phyloP scores from a whole-genome alignment of 2,888 invertebrate species.

The Mesoligia furuncula region DNA sequence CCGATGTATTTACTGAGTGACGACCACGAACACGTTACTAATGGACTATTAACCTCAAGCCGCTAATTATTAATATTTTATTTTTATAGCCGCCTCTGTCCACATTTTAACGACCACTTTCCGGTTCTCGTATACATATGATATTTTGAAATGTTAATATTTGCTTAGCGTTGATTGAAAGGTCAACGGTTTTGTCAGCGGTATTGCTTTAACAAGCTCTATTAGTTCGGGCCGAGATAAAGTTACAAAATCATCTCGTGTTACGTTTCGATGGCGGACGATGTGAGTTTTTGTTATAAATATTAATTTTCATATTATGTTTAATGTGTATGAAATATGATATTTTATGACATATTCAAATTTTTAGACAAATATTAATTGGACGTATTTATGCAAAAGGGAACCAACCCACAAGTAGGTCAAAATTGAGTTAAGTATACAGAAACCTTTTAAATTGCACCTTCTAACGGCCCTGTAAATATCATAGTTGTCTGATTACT shows the following conservation, averaged over 20 bases:
- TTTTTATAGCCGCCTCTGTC: constrained; percentile 83
- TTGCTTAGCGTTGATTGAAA: constrained; percentile 83
- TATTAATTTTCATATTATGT: constrained; percentile 66
- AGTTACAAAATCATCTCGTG: constrained; percentile 75
- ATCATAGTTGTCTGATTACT: too few species aligned
- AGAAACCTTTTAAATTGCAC: too few species aligned
- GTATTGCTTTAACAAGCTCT: constrained; percentile 71
- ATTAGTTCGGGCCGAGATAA: constrained; percentile 74
- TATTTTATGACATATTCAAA: constrained; percentile 68
- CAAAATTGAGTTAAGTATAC: too few species aligned
- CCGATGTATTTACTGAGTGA: constrained; percentile 59
- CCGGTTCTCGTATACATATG: constrained; percentile 81
- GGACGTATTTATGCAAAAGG: too few species aligned
- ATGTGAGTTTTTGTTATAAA: constrained; percentile 66
- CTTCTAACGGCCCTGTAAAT: too few species aligned
- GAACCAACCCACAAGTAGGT: too few species aligned
- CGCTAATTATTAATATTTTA: constrained; percentile 88
- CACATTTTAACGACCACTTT: constrained; percentile 84
- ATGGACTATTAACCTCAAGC: constrained; percentile 85
- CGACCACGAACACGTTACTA: constrained; percentile 75
- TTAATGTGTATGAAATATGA: constrained; percentile 72
- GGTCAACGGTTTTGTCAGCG: constrained; percentile 79
- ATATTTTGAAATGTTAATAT: constrained; percentile 83
- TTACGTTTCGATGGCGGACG: constrained; percentile 72
- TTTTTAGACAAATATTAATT: constrained; percentile 64